A percentile compares a stretch with the other conserved stretches of the same genome.
phyloP scores from a whole-genome alignment of 2,888 invertebrate genomes.

The Zygothrica quintamaculata region DNA sequence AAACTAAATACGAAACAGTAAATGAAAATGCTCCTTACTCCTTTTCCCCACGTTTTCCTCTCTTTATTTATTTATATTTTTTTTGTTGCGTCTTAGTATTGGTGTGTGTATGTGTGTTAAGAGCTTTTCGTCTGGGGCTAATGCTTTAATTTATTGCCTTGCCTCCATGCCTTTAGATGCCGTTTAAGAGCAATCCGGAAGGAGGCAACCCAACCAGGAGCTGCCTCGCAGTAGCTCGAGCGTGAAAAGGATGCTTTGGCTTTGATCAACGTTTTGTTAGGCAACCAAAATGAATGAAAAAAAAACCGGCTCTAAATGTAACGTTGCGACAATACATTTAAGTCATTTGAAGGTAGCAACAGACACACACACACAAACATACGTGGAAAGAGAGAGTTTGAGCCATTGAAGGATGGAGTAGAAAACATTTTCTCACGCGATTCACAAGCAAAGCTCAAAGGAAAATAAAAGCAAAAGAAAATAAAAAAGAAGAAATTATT shows the following conservation, averaged over 20 bases:
- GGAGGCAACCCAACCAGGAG: slow-evolving; percentile 11
- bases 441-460: slow-evolving; percentile 61
- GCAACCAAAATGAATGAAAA: slow-evolving; percentile 73
- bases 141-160: slow-evolving; percentile 78
- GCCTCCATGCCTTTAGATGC: slow-evolving; percentile 62
- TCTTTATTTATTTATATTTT: neutral
- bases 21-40: slow-evolving; percentile 55
- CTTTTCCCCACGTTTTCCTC: no score
- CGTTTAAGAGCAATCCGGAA: slow-evolving; percentile 11
- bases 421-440: slow-evolving; percentile 40
- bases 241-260: slow-evolving; percentile 80
- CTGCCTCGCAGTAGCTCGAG: slow-evolving; percentile 62
- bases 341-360: slow-evolving; percentile 43
- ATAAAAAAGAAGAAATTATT: no score
- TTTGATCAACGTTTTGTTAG: slow-evolving; percentile 79
- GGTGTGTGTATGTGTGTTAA: slow-evolving; percentile 49
- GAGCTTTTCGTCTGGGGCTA: slow-evolving; percentile 70
- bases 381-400: no score
- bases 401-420: neutral
- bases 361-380: neutral
- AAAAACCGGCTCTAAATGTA: slow-evolving; percentile 12
- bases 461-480: slow-evolving; percentile 42
- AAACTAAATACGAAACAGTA: slow-evolving; percentile 76
- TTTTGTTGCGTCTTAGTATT: neutral
- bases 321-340: slow-evolving; percentile 70